Percentiles rank a stretch among this genome's conserved stretches.
Evolutionary conservation across 2,797 vertebrate genomes (phyloP).

Genomic region (Bucorvus abyssinicus): DNA sequence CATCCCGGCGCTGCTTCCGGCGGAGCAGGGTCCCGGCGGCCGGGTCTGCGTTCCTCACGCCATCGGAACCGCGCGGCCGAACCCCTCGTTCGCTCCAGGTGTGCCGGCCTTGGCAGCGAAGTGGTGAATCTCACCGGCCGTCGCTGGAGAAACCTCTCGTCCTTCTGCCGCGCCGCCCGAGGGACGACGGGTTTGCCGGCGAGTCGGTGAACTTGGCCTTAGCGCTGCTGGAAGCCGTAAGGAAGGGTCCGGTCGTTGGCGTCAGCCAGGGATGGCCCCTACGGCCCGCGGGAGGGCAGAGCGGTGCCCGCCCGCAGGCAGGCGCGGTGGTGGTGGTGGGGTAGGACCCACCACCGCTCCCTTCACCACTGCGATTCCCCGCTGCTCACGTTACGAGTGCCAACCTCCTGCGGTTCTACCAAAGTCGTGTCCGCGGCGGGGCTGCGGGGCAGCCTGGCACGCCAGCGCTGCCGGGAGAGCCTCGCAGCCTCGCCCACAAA

Average conservation of each 20-base stretch:
- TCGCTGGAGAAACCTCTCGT: not conserved
- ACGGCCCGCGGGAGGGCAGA: not conserved
- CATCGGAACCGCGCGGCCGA: fast-evolving
- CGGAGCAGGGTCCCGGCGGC: not conserved
- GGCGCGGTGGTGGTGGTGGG: not conserved
- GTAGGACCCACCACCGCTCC: not conserved
- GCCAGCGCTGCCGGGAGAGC: not conserved
- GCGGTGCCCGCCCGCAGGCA: not conserved
- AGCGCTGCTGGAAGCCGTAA: not conserved
- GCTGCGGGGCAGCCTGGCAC: not conserved
- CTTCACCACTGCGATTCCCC: not conserved
- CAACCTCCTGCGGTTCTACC: not conserved
- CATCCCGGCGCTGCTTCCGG: not conserved
- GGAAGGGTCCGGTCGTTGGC: not conserved
- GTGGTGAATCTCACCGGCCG: fast-evolving
- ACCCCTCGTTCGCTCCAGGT: not conserved
- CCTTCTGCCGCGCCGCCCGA: not conserved
- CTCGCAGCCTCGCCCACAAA: not conserved
- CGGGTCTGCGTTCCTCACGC: not conserved
- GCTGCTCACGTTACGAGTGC: not conserved
- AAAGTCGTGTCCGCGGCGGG: not conserved
- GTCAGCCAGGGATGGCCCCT: not conserved
- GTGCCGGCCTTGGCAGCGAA: not conserved
- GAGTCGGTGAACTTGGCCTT: not conserved
- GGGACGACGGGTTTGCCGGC: not conserved